Base-by-base conservation (phyloP, 2,888 invertebrate genomes). In the Phyllotreta cruciferae region DNA sequence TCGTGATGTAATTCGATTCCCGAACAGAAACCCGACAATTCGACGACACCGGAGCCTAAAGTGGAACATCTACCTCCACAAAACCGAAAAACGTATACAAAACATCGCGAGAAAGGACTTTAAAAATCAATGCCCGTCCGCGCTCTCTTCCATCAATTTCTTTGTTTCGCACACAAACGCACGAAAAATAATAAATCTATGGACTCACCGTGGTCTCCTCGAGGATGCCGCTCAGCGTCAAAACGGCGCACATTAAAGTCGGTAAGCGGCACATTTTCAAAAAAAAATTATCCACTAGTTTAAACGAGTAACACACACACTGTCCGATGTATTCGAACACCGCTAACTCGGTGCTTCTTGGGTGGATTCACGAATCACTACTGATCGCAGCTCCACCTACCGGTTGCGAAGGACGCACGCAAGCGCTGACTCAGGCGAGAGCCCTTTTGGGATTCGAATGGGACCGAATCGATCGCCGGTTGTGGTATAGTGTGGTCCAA, bases 361-460 rank as follows among this genome's bases (percentile, higher is more conserved):
- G 78, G 76, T 78, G 77, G 76, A 78, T 76, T 74, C 75, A 72
- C 75, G 73, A 77, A 76, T 73, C 75, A 72, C 74, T 73, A 78
- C 78, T 77, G 77, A 79, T 74, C 70, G 69, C 77, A 78, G 78
- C 79, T 78, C 80, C 80, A 77, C 78, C 77, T 79, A 78, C 74
- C 68, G 75, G 71, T 70, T 71, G 69, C 4, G 24, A 24, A 24
- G 66, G 70, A 61, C 67, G 53, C 68, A 71, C 77, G 78, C 78
- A 76, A 71, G 73, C 75, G 74, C 74, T 55, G 83, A 94, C 3
- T 88, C 88, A 75, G 96, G 95, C 82, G 84, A 24, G 24, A 24
- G 24, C 24, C 24, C 2, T 24, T 24, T 24, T 24, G 24, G 24
- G 24, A 24, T 24, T 96, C 64, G 95, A 38, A 52, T 52, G 49